phyloP scores from a whole-genome alignment of 2,113 vertebrate genomes.

The Nothobranchius furzeri region DNA sequence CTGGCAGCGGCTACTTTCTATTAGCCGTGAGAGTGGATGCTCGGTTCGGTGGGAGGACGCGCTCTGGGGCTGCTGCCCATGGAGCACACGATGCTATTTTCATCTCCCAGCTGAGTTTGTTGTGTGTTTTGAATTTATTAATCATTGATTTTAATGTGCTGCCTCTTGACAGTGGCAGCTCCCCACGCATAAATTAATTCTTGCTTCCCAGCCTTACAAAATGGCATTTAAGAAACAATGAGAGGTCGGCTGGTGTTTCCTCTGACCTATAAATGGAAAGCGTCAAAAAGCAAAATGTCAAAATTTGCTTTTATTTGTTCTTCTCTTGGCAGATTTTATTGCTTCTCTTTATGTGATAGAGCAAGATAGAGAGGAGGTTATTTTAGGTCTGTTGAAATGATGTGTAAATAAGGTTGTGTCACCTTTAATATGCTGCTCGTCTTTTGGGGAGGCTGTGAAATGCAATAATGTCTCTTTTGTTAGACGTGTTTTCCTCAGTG shows the following conservation, averaged over 20 bases:
- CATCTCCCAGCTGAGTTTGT: slow-evolving; percentile 86
- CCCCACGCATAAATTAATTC: slow-evolving; percentile 83
- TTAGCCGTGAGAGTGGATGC: slow-evolving; percentile 83
- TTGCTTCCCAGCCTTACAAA: slow-evolving; percentile 75
- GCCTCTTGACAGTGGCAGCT: slow-evolving; percentile 84
- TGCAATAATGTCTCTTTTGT: slow-evolving; percentile 77
- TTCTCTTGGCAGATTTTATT: slow-evolving; percentile 70
- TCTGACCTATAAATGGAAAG: slow-evolving; percentile 82
- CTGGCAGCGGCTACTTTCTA: slow-evolving; percentile 84
- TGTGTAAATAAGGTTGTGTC: slow-evolving; percentile 78
- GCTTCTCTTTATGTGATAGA: slow-evolving; percentile 73
- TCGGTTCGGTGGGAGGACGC: slow-evolving; percentile 79
- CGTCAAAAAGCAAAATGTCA: slow-evolving; percentile 81
- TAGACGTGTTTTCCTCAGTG: slow-evolving; percentile 66
- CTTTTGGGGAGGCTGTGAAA: slow-evolving; percentile 69
- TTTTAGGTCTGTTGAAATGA: slow-evolving; percentile 71
- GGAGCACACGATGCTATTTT: slow-evolving; percentile 81
- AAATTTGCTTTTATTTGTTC: slow-evolving; percentile 83
- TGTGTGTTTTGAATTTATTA: slow-evolving; percentile 89
- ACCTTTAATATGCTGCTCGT: slow-evolving; percentile 75
- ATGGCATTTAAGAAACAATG: slow-evolving; percentile 84
- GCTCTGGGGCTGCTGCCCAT: slow-evolving; percentile 80
- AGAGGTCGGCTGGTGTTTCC: slow-evolving; percentile 79
- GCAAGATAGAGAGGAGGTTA: slow-evolving; percentile 69
- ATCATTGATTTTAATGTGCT: slow-evolving; percentile 85